Base-by-base conservation (phyloP, 2,797 vertebrate genomes). In the Danio kyathit region DNA sequence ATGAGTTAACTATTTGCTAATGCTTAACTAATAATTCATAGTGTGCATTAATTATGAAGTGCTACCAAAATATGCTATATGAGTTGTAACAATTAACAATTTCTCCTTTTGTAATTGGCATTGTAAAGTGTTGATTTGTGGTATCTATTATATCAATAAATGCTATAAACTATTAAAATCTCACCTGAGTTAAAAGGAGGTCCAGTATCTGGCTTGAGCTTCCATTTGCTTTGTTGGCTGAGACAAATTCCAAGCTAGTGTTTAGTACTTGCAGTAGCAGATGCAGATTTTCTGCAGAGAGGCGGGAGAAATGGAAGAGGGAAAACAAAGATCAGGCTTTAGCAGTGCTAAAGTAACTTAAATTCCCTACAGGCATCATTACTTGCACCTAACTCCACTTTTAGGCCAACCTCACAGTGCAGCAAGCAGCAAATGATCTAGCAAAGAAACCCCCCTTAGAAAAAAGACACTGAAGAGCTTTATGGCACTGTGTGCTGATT, bases 281-380 rank as follows among this genome's bases (percentile, higher is more conserved):
- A 38, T 72, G 74, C 82, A 92, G 82, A 83, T 86, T 91, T 60
- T 90, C 94, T 95, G 87, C 83, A 83, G 78, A 66, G 54, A 66
- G 16, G 75, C 82, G 29, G 85, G 78, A 85, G 84, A 83, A 76
- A 86, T 70, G 80, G 80, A 87, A 87, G 79, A 75, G 65, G 80
- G 6, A 80, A 57, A 80, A 70, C 43, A 76, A 76, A 60, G 51
- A 56, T 40, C 29, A 76, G 56, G 48, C 51, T 65, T 65, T 48
- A 29, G 49, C 41, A 80, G 40, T 63, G 59, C 59, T 74, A 19
- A 85, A 90, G 86, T 86, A 90, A 91, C 89, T 90, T 83, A 84
- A 84, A 82, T 71, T 90, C 88, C 90, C 90, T 89, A 79, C 86
- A 90, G 89, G 91, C 88, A 90, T 89, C 89, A 92, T 93, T 92